Base-by-base conservation (phyloP, 2,113 vertebrate species). In the Pitta sordida region DNA sequence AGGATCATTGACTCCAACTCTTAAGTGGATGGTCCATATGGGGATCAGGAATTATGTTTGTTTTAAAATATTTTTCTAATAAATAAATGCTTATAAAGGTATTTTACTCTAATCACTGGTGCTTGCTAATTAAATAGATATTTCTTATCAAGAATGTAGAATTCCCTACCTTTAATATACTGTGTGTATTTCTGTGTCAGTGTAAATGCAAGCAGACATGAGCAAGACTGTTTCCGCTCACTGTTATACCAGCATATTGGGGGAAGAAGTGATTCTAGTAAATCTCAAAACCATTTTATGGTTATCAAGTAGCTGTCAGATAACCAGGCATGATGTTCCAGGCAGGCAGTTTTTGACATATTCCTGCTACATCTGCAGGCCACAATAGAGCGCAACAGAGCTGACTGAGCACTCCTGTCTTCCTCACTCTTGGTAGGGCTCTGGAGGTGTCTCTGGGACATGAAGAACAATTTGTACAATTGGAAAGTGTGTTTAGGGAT, bases 41-140 rank as follows among this genome's bases (percentile, higher is more conserved):
- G 9, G 7, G 13, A 36, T 26, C 0, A 0, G 70, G 34, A 67
- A 51, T 55, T 76, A 23, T 3, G 9, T 46, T 48, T 26, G 10
- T 53, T 62, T 93, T 62, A 64, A 65, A 20, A 41, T 26, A 53
- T 19, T 70, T 70, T 32, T 53, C 11, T 76, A 67, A 39, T 30
- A 78, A 78, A 9, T 63, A 65, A 75, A 86, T 39, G 11, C 4
- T 89, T 39, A 78, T 59, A 36, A 41, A 46, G 21, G 2, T 71
- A 39, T 24, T 76, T 78, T 27, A 37, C 19, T 60, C n/a, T 69
- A 65, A 63, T 59, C 36, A 39, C 10, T 2, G 2, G 7, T 24
- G 20, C 9, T 68, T 82, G 8, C 26, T 74, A 67, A 84, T 67
- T 43, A 55, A 63, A 46, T 27, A 39, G 12, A 3, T 56, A n/a